Base-by-base conservation (phyloP, 2,797 vertebrate species). In the Fistularia tabacaria region DNA sequence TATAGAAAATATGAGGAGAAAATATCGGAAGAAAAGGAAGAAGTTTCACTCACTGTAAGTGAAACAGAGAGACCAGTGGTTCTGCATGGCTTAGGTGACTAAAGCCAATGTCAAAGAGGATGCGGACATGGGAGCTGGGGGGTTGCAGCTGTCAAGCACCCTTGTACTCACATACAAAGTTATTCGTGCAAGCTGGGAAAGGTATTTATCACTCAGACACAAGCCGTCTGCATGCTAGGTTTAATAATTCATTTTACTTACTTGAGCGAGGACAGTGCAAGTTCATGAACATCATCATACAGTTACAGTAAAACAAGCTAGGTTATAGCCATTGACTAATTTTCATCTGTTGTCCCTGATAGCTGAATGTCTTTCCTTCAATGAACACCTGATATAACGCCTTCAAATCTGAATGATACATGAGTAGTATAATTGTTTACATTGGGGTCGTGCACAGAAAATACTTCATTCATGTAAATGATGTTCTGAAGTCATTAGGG, bases 341-440 rank as follows among this genome's bases (percentile, higher is more conserved):
- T 25, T 25, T 5, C 25, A 25, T 25, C 25, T 25, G 25, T 25
- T 25, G 25, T 25, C 25, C 25, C 25, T 25, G 25, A 25, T 25
- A 25, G 25, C 2, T 25, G 5, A 25, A 5, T 59, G 8, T 61
- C 69, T 62, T 56, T 38, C 56, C 45, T 62, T 70, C 46, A 54
- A 56, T 76, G n/a, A n/a, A n/a, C n/a, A n/a, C n/a, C n/a, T n/a
- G n/a, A n/a, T n/a, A n/a, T n/a, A n/a, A n/a, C n/a, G n/a, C n/a
- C n/a, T n/a, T n/a, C n/a, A n/a, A n/a, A n/a, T n/a, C n/a, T n/a
- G n/a, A n/a, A 10, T 40, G 39, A 40, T 10, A 74, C 71, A 73
- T 59, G 65, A 72, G 64, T 73, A 79, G 73, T 66, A 72, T 66
- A 66, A 64, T 74, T 57, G 57, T 59, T 62, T 59, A 59, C 61